phyloP scores from a whole-genome alignment of 2,113 vertebrate species.

The Pao palembangensis region DNA sequence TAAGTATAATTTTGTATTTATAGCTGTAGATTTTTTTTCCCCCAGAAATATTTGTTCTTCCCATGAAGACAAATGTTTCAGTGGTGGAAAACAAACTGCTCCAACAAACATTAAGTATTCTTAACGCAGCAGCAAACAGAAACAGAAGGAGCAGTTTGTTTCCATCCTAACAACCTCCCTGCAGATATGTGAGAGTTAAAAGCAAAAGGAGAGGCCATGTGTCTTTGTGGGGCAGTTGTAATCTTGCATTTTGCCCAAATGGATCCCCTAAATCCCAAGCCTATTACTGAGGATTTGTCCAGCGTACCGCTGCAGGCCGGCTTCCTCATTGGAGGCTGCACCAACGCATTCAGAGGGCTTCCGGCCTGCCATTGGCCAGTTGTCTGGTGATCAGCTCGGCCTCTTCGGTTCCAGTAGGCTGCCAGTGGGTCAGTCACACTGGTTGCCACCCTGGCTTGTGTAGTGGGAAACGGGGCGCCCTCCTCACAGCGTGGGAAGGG shows the following conservation, averaged over 20 bases:
- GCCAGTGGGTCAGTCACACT: constrained; percentile 29
- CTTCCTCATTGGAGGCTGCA: constrained; percentile 45
- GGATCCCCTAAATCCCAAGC: constrained; percentile 73
- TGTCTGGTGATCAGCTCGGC: constrained; percentile 29
- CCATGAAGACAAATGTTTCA: no score
- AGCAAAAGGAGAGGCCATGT: constrained; percentile 39
- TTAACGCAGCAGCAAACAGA: no score
- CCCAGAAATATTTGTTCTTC: no score
- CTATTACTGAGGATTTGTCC: constrained; percentile 72
- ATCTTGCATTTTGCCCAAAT: constrained; percentile 64
- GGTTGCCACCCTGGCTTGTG: constrained; percentile 36
- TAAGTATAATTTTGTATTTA: no score
- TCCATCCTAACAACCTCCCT: no score
- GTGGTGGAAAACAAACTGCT: not conserved
- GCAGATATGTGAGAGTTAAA: constrained; percentile 10
- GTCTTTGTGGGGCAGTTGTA: constrained; percentile 51
- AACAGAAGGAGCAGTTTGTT: no score
- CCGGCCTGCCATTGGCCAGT: constrained; percentile 47
- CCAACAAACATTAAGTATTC: not conserved
- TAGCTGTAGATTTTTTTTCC: no score
- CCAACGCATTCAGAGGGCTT: constrained; percentile 7
- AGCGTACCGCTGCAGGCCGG: constrained; percentile 34
- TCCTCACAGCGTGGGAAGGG: no score
- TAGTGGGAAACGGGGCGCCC: no score
- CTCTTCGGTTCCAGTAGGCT: constrained; percentile 38